phyloP scores from a whole-genome alignment of 2,797 vertebrate genomes.

The Ceryle rudis region DNA sequence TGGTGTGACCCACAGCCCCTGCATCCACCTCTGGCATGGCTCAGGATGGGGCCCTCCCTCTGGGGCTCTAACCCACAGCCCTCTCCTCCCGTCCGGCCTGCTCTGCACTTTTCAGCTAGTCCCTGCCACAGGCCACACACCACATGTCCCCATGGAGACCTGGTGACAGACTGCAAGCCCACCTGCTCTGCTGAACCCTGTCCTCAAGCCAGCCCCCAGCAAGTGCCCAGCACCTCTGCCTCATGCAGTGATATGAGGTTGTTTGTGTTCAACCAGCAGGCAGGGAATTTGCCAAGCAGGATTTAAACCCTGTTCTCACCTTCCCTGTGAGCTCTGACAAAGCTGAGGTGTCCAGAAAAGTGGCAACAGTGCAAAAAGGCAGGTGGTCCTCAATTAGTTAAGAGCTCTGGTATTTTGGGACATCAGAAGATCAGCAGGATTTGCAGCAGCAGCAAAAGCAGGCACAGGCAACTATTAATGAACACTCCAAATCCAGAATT shows the following conservation, averaged over 20 bases:
- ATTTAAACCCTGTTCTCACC: not conserved
- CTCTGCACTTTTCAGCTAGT: not conserved
- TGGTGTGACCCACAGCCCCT: not conserved
- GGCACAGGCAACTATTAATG: not conserved
- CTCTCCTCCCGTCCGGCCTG: not conserved
- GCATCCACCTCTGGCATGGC: not conserved
- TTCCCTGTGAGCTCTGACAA: not conserved
- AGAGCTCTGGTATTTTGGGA: not conserved
- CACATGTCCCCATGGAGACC: too few species aligned
- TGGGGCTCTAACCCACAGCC: too few species aligned
- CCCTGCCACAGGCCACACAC: fast-evolving
- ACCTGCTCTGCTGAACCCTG: fast-evolving
- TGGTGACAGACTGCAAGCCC: not conserved
- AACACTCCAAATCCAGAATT: not conserved
- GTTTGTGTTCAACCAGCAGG: not conserved
- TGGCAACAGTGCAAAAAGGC: not conserved
- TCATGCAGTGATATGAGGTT: fast-evolving
- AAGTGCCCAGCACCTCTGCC: not conserved
- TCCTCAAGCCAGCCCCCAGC: not conserved
- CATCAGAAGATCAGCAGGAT: not conserved
- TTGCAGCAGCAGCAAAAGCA: not conserved
- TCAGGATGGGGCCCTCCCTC: fast-evolving
- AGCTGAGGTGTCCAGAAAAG: not conserved
- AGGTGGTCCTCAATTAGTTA: not conserved
- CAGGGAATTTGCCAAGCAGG: not conserved